Base-by-base conservation (phyloP, 2,797 vertebrate species). In the Trichosurus vulpecula region DNA sequence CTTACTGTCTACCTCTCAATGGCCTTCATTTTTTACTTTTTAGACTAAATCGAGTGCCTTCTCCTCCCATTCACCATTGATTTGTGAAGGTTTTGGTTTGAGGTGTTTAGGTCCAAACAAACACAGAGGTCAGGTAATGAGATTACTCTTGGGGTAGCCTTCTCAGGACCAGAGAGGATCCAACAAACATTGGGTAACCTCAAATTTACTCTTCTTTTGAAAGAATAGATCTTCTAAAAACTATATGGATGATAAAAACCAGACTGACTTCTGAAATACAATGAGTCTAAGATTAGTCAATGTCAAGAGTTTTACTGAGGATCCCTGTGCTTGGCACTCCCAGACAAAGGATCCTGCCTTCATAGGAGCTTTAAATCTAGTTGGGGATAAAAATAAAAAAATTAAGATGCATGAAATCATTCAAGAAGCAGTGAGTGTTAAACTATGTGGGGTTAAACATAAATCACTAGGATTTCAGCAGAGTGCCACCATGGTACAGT, bases 21-120 rank as follows among this genome's bases (percentile, higher is more conserved):
- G 30, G 29, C 53, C n/a, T 89, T 96, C 92, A 90, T 89, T 4
- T 55, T 8, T 55, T 1, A 1, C 0, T 87, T 74, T 54, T 91
- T 90, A 87, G 90, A 41, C 16, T 22, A 97, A 56, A 54, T 53
- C 25, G 57, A 51, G 10, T 52, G 6, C 13, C 91, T 66, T 35
- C 93, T 55, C 19, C 30, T 31, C 41, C 2, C 16, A 81, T 10
- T n/a, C 30, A 16, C 1, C 1, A 0, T 54, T 16, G 31, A 55
- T 56, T 96, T 91, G n/a, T 52, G 52, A 52, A 56, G 90, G 89
- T 90, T 94, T 96, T 1, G 1, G 1, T 61, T 92, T 93, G 92
- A 74, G 29, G 91, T 91, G 5, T 47, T 96, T n/a, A 52, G 10
- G 90, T 94, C 31, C 89, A 94, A 92, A 41, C 89, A 94, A 92